These are phyloP conservation scores for Lapara coniferarum DNA, from an alignment of 2,888 invertebrate genomes.

Conservation along the genomic window DNA sequence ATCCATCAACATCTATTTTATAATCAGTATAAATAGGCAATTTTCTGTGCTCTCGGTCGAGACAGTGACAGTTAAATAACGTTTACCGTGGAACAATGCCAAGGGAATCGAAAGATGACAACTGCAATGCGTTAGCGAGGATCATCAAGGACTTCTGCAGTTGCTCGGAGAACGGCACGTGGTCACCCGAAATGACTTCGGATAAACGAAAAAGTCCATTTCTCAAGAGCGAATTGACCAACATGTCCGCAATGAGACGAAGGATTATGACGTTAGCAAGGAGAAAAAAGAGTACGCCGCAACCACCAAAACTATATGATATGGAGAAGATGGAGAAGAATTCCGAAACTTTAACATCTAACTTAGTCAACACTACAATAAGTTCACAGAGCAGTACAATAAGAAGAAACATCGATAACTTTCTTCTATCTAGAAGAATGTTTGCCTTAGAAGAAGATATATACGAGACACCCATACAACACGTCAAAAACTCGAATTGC, in stretches of 20 bases:
- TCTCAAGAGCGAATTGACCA: constrained; percentile 74
- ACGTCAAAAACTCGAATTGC: constrained; percentile 64
- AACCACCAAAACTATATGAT: constrained; percentile 62
- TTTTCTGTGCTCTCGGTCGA: constrained; percentile 70
- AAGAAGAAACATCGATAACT: constrained; percentile 72
- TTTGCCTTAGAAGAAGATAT: constrained; percentile 73
- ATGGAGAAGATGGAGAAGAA: constrained; percentile 59
- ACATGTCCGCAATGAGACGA: constrained; percentile 76
- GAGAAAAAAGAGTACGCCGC: constrained; percentile 60
- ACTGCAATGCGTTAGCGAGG: constrained; percentile 75
- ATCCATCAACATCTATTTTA: constrained; percentile 28
- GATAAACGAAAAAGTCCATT: constrained; percentile 70
- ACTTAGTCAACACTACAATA: constrained; percentile 68
- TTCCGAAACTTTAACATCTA: constrained; percentile 67
- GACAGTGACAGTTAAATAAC: constrained; percentile 74
- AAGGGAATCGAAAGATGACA: constrained; percentile 65
- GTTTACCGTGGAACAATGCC: constrained; percentile 65
- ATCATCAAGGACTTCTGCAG: constrained; percentile 79
- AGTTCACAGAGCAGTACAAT: constrained; percentile 73
- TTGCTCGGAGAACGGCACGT: constrained; percentile 78
- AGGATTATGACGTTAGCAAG: constrained; percentile 75
- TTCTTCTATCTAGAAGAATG: constrained; percentile 69
- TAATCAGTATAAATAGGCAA: constrained; percentile 40
- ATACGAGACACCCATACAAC: constrained; percentile 73
- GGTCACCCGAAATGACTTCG: constrained; percentile 79